A percentile compares a stretch with the other conserved stretches of the same genome.
Evolutionary conservation across 2,888 invertebrate species (phyloP).

Genomic region (Malthinus flaveolus): DNA sequence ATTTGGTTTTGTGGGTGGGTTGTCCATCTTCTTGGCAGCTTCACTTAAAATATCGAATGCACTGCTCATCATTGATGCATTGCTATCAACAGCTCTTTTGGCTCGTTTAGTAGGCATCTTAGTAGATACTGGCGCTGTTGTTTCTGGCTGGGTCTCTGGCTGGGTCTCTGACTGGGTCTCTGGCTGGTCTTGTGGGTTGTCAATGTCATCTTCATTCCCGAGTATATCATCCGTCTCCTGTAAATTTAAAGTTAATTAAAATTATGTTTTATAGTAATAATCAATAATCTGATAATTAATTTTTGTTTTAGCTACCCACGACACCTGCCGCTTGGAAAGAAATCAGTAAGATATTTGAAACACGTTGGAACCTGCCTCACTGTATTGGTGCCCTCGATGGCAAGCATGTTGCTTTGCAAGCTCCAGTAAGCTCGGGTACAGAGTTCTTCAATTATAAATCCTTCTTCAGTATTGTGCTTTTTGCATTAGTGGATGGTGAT

Average conservation of each 20-base stretch:
- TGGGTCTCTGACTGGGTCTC: neutral
- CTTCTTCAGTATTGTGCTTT: neutral
- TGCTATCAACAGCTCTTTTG: neutral
- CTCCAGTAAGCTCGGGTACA: neutral
- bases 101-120: neutral
- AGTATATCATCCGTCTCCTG: neutral
- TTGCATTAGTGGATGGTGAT: constrained; percentile 10
- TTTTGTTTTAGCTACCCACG: neutral
- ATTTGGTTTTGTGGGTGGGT: neutral
- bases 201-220: neutral
- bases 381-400: neutral
- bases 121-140: too few species aligned
- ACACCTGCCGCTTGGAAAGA: neutral
- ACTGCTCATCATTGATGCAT: neutral
- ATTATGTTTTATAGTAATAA: neutral
- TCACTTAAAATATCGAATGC: neutral
- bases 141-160: too few species aligned
- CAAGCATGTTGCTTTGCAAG: constrained; percentile 1
- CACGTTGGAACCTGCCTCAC: constrained; percentile 4
- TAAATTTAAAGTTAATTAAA: neutral
- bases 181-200: neutral
- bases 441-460: neutral
- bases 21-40: neutral
- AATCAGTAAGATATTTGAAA: neutral
- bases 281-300: too few species aligned